Evolutionary conservation across 2,113 vertebrate species (phyloP).

Genomic region (Andinoacara biseriatus): DNA sequence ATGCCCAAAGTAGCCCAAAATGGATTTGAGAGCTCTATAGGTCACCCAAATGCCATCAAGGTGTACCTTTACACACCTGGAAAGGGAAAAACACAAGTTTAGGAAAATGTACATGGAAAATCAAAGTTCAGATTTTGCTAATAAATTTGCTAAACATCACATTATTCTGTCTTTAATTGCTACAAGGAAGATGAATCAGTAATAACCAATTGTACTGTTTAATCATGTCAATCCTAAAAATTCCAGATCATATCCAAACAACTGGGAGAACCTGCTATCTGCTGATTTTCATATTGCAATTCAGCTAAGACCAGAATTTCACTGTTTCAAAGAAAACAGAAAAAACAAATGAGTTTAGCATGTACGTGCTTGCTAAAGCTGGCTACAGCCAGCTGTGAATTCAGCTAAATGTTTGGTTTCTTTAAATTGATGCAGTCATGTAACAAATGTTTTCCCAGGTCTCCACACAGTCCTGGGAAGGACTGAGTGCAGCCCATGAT

Average conservation of each 20-base stretch:
- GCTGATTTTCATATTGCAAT: accelerated
- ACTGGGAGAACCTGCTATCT: not conserved
- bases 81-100: not conserved
- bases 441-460: accelerated
- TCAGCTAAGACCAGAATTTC: not conserved
- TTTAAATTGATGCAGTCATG: not conserved
- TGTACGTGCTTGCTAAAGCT: not conserved
- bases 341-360: not conserved
- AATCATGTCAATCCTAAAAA: not conserved
- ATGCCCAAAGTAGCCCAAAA: not conserved
- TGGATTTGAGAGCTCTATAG: no score
- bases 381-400: not conserved
- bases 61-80: not conserved
- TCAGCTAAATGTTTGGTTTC: not conserved
- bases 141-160: not conserved
- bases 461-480: not conserved
- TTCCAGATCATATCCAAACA: not conserved
- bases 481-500: not conserved
- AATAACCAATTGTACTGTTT: not conserved
- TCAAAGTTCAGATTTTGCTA: not conserved
- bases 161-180: not conserved
- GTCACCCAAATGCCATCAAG: not conserved
- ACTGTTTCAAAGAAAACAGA: no score
- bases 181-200: not conserved
- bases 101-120: accelerated